Base-by-base conservation (phyloP, 2,888 invertebrate genomes). In the Prostheceraeus crozeri region DNA sequence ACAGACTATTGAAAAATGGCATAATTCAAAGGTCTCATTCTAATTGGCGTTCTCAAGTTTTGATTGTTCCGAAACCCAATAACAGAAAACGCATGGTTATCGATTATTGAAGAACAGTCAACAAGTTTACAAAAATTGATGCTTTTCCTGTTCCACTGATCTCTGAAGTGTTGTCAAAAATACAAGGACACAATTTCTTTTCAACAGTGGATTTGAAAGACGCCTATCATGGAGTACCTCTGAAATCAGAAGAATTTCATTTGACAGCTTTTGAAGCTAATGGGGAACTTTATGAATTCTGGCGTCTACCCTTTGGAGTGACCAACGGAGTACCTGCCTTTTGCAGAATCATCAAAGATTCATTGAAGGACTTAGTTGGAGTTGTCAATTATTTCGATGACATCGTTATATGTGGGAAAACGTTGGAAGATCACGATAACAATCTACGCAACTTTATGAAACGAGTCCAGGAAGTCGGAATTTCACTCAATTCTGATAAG, bases 251-350 rank as follows among this genome's bases (percentile, higher is more conserved):
- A 27, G 52, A 51, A 19, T 51, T 16, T 21, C 52, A 21, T 30
- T 28, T 8, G 23, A 61, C 35, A 4, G 45, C 52, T n/a, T 51
- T 51, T 51, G 52, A 51, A 51, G 52, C 52, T 51, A 16, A 21
- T 30, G 52, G 52, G 25, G n/a, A 30, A 51, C 23, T 51, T 23
- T 30, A 51, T 51, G 52, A 51, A 27, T 51, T 51, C 21, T 23
- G n/a, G 25, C n/a, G 52, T n/a, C 25, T 51, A 40, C 40, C 40
- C 19, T 40, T 40, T 40, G 40, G 40, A 14, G n/a, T 14, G n/a
- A 51, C 52, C 52, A 51, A 51, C 30, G 23, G 23, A 27, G 52
- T 51, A 21, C 16, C 52, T 23, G 25, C 25, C 14, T 51, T 51
- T 21, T 27, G 25, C n/a, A n/a, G 52, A 30, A 51, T 51, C 30